These are phyloP conservation scores for Matsumurasca onukii DNA, from an alignment of 1,140 invertebrate species.

Conservation along the genomic window DNA sequence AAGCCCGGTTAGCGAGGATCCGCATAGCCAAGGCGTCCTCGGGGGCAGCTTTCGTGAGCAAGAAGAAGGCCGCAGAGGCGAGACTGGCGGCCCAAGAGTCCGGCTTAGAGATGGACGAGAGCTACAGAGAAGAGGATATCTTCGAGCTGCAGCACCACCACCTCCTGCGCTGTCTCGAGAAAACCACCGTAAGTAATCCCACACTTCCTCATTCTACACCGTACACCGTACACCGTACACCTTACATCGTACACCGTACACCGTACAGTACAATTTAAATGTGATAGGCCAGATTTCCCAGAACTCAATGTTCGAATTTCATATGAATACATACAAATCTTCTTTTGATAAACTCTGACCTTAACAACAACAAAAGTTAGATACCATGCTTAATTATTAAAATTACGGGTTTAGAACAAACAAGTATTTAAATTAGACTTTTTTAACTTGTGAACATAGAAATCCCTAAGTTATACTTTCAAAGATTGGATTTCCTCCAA, in stretches of 20 bases:
- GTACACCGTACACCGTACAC: too few relatives aligned
- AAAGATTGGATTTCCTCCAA: too few relatives aligned
- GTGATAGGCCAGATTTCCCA: too few relatives aligned
- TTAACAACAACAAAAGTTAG: too few relatives aligned
- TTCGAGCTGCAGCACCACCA: constrained; percentile 99
- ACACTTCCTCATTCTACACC: not conserved
- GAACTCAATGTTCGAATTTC: too few relatives aligned
- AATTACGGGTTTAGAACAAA: too few relatives aligned
- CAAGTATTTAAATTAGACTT: too few relatives aligned
- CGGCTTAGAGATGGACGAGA: constrained; percentile 84
- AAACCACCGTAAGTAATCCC: constrained; percentile 82
- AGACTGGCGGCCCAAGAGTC: constrained; percentile 88
- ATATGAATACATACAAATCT: too few relatives aligned
- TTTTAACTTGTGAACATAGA: too few relatives aligned
- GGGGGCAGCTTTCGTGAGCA: constrained; percentile 97
- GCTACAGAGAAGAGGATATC: constrained; percentile 91
- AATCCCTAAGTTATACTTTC: too few relatives aligned
- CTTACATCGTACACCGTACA: not conserved
- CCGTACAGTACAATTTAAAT: not conserved
- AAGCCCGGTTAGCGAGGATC: constrained; percentile 96
- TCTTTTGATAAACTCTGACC: too few relatives aligned
- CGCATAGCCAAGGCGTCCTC: constrained; percentile 98
- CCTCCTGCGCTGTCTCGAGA: constrained; percentile 94
- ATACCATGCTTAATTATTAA: too few relatives aligned
- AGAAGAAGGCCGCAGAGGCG: constrained; percentile 98